Evolutionary conservation across 1,140 invertebrate genomes (phyloP).

Genomic region (Drosophila rhopaloa): DNA sequence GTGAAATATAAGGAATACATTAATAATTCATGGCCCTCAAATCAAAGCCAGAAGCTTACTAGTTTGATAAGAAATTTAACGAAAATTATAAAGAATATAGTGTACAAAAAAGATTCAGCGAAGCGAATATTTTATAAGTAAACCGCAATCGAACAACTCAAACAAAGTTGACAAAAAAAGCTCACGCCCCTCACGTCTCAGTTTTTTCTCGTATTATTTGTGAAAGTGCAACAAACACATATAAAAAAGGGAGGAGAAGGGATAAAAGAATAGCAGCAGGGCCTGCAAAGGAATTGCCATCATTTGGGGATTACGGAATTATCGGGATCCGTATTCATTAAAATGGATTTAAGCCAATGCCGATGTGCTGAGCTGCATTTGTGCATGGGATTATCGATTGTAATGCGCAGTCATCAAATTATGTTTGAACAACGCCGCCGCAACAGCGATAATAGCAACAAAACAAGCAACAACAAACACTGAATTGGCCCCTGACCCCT

Average conservation of each 20-base stretch:
- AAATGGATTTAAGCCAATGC: slow-evolving; percentile 79
- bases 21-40: slow-evolving; percentile 41
- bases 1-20: slow-evolving; percentile 38
- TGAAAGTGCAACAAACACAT: slow-evolving; percentile 47
- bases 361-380: slow-evolving; percentile 74
- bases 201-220: slow-evolving; percentile 28
- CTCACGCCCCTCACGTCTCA: slow-evolving; percentile 44
- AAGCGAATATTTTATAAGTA: background rate
- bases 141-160: slow-evolving; percentile 26
- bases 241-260: background rate
- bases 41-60: slow-evolving; percentile 12
- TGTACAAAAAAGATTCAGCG: slow-evolving; percentile 1
- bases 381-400: slow-evolving; percentile 80
- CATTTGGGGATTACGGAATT: slow-evolving; percentile 71
- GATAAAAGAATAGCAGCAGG: slow-evolving; percentile 13
- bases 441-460: slow-evolving; percentile 48
- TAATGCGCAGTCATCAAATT: slow-evolving; percentile 81
- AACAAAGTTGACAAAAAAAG: slow-evolving; percentile 52
- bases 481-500: slow-evolving; percentile 50
- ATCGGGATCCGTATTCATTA: slow-evolving; percentile 64
- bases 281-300: slow-evolving; percentile 44
- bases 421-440: slow-evolving; percentile 54
- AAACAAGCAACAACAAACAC: slow-evolving; percentile 52
- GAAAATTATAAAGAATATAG: background rate
- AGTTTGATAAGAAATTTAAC: slow-evolving; percentile 13